These are phyloP conservation scores for Cryptus viduatorius DNA, from an alignment of 2,888 invertebrate genomes.

Conservation along the genomic window DNA sequence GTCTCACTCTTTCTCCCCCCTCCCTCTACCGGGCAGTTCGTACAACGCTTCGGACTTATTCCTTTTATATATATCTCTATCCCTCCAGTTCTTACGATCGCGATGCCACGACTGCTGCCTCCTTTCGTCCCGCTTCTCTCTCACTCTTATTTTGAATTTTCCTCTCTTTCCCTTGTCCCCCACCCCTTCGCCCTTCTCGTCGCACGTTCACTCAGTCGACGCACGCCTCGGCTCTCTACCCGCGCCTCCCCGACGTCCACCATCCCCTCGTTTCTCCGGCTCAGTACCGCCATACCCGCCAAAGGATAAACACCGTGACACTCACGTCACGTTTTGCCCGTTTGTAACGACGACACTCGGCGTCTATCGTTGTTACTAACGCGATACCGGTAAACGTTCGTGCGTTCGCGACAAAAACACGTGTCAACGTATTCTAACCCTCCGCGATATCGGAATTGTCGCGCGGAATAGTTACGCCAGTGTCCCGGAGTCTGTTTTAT, in stretches of 20 bases:
- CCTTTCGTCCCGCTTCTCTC: conserved; percentile 67
- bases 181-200: conserved; percentile 73
- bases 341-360: conserved; percentile 25
- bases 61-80: conserved; percentile 33
- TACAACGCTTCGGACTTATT: conserved; percentile 46
- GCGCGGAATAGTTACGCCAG: no score
- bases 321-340: conserved; percentile 46
- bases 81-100: conserved; percentile 31
- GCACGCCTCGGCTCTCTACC: conserved; percentile 66
- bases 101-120: conserved; percentile 15
- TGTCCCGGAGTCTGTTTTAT: no score
- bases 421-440: no score
- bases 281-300: conserved; percentile 85
- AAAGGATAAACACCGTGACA: conserved; percentile 82
- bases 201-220: conserved; percentile 77
- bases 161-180: conserved; percentile 46
- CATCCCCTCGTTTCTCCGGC: conserved; percentile 69
- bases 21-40: conserved; percentile 12
- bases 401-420: background rate
- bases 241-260: conserved; percentile 70
- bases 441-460: no score
- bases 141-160: conserved; percentile 71
- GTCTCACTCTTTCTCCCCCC: conserved; percentile 25
- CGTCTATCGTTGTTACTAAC: conserved; percentile 33
- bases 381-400: conserved; percentile 17